Conservation (phyloP, 1,140 invertebrate species). For the Pogonomyrmex californicus region DNA sequence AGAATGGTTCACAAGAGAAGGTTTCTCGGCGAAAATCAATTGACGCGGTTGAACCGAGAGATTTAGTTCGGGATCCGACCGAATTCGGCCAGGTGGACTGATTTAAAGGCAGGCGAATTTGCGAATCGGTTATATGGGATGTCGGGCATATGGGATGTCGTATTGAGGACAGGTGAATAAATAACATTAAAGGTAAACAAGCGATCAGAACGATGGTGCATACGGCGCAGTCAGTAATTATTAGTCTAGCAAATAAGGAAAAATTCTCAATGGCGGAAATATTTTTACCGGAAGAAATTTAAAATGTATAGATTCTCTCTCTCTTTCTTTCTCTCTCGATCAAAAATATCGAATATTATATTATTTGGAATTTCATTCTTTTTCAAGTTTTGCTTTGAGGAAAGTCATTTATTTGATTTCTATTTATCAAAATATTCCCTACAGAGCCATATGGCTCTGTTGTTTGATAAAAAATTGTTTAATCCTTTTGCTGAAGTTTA, state of each 20-base stretch:
- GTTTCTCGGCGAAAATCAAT: background rate
- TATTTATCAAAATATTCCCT: background rate
- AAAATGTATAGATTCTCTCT: background rate
- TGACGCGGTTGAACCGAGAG: background rate
- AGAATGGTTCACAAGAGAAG: background rate
- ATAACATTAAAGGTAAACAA: constrained; percentile 26
- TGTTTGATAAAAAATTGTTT: background rate
- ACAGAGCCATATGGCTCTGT: background rate
- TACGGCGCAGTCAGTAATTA: background rate
- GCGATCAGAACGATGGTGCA: background rate
- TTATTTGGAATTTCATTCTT: background rate
- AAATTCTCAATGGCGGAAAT: background rate
- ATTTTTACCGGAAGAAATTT: background rate
- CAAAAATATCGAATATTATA: too few relatives aligned
- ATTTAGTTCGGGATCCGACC: background rate
- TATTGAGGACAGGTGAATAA: constrained; percentile 43
- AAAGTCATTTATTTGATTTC: background rate
- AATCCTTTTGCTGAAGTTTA: too few relatives aligned
- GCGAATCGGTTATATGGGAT: background rate
- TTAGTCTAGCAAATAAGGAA: background rate
- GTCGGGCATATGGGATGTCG: background rate
- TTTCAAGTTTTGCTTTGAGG: background rate
- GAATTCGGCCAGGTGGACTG: constrained; percentile 3
- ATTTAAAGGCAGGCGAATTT: constrained; percentile 21
- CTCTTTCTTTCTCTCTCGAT: too few relatives aligned